Conservation (phyloP, 2,113 vertebrate species). For the Pristiophorus japonicus region DNA sequence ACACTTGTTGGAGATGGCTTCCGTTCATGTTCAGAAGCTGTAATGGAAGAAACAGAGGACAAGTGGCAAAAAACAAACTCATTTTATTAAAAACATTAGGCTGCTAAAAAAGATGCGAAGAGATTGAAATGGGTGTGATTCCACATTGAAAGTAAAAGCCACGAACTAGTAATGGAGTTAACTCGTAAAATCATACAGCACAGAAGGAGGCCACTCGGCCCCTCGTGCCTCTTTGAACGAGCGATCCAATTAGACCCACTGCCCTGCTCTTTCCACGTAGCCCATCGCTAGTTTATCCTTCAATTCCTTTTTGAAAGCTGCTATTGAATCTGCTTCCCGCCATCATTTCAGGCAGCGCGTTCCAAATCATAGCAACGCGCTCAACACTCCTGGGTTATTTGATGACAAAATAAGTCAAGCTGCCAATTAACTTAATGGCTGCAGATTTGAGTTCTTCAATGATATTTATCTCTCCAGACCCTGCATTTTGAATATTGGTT, state of each 20-base stretch:
- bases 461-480: background rate
- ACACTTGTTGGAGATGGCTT: background rate
- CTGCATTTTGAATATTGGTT: background rate
- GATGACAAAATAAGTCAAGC: background rate
- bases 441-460: background rate
- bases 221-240: too few species aligned
- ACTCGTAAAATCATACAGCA: background rate
- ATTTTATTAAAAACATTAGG: background rate
- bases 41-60: background rate
- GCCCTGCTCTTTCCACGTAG: background rate
- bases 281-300: too few species aligned
- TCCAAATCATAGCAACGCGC: background rate
- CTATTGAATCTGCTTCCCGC: too few species aligned
- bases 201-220: too few species aligned
- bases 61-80: background rate
- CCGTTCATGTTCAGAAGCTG: background rate
- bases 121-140: background rate
- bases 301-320: too few species aligned
- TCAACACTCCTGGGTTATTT: background rate
- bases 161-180: background rate
- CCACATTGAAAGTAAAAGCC: background rate
- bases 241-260: too few species aligned
- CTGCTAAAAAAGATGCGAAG: background rate
- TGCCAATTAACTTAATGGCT: background rate
- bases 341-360: background rate